Evolutionary conservation across 2,113 vertebrate species (phyloP), one percentile per base, ranked within the genome.

Genomic region (Dinomys branickii): DNA sequence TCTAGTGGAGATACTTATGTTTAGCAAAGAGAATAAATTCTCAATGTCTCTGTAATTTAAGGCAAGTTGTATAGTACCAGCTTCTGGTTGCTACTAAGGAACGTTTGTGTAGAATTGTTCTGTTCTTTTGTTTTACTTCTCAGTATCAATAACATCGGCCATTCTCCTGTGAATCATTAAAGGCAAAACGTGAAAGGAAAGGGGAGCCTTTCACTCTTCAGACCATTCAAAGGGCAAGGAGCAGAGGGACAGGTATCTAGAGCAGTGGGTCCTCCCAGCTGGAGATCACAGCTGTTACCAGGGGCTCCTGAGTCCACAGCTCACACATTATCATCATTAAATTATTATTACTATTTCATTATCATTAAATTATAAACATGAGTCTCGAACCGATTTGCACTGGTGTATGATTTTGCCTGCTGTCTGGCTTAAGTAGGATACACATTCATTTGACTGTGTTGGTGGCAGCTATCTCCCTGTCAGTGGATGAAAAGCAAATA

Each of bases 81-180:
- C 81, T 91, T 89, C 65, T 92, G 44, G 35, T 47, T 52, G 52
- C 83, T 92, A 73, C 67, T 90, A 85, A 90, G 82, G 61, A 86
- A 73, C n/a, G 50, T 3, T 78, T 86, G 58, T 44, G n/a, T 73
- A 59, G 44, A 33, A n/a, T 16, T 63, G 0, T 33, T 85, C 35
- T 81, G 9, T 94, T 93, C 52, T 83, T 92, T 61, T 94, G 50
- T 86, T 78, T 85, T 89, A 35, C 89, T 88, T 94, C 91, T 90
- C 61, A 50, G 7, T 90, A 58, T 85, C 95, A 92, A 1, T 96
- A 83, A 65, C 86, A 69, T 94, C 30, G 80, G 92, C 84, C 77
- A 75, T 93, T 71, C 88, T 84, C 26, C 54, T 96, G 71, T 94
- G 95, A 92, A 87, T 94, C 92, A 75, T 87, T 95, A 80, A 96